Conservation (phyloP, 2,113 vertebrate genomes). For the Galbula dea region DNA sequence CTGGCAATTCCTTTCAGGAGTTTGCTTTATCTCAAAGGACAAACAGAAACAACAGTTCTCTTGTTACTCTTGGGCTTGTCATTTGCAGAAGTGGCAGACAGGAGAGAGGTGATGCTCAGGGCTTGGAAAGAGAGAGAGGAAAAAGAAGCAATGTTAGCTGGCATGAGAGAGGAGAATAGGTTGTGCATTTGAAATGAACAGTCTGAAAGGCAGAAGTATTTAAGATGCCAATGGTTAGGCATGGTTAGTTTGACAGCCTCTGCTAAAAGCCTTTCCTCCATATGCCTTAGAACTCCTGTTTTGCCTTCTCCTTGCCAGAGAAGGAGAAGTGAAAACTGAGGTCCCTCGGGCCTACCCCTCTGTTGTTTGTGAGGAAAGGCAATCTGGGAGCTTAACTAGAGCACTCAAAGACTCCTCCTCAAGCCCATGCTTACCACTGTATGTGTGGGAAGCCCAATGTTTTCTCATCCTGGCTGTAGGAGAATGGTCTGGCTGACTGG, state of each 20-base stretch:
- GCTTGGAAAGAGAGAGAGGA: background rate
- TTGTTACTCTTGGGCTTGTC: background rate
- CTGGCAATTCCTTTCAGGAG: background rate
- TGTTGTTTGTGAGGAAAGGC: background rate
- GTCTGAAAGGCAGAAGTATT: background rate
- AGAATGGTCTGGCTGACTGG: background rate
- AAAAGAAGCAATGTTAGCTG: background rate
- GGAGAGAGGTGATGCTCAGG: background rate
- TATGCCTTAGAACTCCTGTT: background rate
- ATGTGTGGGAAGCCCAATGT: background rate
- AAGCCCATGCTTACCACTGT: accelerated
- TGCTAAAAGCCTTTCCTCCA: background rate
- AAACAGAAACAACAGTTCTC: background rate
- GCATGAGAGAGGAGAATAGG: background rate
- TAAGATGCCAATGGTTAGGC: background rate
- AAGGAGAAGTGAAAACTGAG: background rate
- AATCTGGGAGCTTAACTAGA: background rate
- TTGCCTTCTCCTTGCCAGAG: background rate
- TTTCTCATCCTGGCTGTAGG: background rate
- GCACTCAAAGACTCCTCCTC: background rate
- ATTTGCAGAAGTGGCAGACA: background rate
- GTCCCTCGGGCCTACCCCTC: background rate
- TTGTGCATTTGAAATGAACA: background rate
- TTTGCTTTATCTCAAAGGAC: background rate
- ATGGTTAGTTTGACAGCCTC: background rate